These are phyloP conservation scores for Rhinatrema bivittatum DNA, from an alignment of 2,797 vertebrate species.

Conservation along the genomic window DNA sequence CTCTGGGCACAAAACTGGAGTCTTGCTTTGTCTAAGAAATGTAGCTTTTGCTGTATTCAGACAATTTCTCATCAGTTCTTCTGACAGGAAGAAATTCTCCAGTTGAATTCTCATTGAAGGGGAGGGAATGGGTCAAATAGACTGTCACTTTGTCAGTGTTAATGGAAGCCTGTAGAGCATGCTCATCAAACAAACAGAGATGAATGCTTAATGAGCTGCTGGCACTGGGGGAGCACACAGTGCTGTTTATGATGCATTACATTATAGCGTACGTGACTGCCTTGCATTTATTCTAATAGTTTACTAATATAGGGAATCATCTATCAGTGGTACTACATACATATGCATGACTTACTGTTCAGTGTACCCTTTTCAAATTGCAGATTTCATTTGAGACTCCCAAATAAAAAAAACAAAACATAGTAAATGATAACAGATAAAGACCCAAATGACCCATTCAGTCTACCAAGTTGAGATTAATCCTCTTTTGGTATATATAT, in stretches of 20 bases:
- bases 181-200: neutral
- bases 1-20: constrained; percentile 13
- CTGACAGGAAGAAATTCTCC: constrained; percentile 10
- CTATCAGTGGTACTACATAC: too few relatives aligned
- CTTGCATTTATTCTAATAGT: neutral
- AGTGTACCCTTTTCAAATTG: too few relatives aligned
- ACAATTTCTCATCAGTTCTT: constrained; percentile 9
- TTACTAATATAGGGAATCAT: too few relatives aligned
- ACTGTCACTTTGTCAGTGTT: constrained; percentile 6
- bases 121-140: constrained; percentile 7
- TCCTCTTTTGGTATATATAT: too few relatives aligned
- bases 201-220: constrained; percentile 15
- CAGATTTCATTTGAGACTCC: too few relatives aligned
- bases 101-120: constrained; percentile 12
- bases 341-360: too few relatives aligned
- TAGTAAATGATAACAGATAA: too few relatives aligned
- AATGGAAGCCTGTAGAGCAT: neutral
- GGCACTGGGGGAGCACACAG: neutral
- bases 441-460: too few relatives aligned
- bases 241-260: constrained; percentile 2
- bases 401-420: too few relatives aligned
- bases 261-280: neutral
- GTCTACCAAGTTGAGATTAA: too few relatives aligned
- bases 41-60: constrained; percentile 6
- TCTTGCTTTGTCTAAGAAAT: too few relatives aligned